Evolutionary conservation across 2,113 vertebrate species (phyloP), one percentile per base, ranked within the genome.

Genomic region (Hemichromis elongatus): DNA sequence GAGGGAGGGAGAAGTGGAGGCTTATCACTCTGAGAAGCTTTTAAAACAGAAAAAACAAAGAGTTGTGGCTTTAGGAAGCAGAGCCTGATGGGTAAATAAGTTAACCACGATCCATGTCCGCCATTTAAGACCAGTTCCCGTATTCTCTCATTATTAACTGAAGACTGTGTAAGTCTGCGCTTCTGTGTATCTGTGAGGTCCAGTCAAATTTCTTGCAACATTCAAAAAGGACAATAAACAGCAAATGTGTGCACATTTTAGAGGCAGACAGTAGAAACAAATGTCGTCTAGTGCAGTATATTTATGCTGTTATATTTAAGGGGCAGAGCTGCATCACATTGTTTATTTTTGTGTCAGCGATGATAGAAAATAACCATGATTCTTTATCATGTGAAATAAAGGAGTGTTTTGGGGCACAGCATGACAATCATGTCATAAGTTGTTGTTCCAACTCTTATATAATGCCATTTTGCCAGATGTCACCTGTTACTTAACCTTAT

Each of bases 31-130:
- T 28, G 83, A 92, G 92, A 94, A 91, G 93, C 92, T 93, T 95
- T 94, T 95, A 92, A 92, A 90, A 47, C 12, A 10, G 4, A 70
- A 73, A 81, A 86, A 26, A n/a, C n/a, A 53, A 66, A 86, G 68
- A 89, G 80, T 86, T 77, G 33, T 81, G 82, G 82, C 89, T 90
- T 81, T 56, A 85, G 86, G 87, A 93, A 94, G 89, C 90, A 91
- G 92, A 93, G 94, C 77, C 86, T 88, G 91, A 92, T 86, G 90
- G 89, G 81, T 96, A 96, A 96, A 92, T 93, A 85, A 90, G 94
- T 96, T 96, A 96, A 88, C 83, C 80, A 61, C 84, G 83, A 90
- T 81, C 85, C 92, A 93, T 95, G 86, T 92, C 89, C 13, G 84
- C 85, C 89, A 85, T 94, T 93, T 94, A 91, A 84, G 86, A 87